Evolutionary conservation across 2,113 vertebrate species (phyloP).

Genomic region (Ctenodactylus gundi): DNA sequence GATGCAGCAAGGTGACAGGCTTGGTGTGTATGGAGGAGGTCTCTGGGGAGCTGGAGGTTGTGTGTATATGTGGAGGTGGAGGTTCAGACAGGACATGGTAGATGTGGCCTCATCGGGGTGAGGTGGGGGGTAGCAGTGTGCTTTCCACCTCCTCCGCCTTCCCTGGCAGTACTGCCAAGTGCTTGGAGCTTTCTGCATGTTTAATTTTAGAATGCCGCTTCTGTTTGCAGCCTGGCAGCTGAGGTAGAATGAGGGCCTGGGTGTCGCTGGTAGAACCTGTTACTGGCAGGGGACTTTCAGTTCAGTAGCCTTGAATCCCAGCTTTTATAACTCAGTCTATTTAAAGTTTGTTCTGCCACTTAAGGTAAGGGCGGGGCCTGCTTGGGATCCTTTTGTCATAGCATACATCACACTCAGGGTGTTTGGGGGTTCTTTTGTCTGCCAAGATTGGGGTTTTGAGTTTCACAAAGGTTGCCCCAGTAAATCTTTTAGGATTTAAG

Average conservation of each 20-base stretch:
- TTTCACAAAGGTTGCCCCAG: background rate
- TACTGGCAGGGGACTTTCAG: background rate
- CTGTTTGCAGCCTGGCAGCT: background rate
- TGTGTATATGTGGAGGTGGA: no score
- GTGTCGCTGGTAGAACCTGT: background rate
- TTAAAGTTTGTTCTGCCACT: background rate
- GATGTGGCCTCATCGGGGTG: background rate
- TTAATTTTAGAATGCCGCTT: background rate
- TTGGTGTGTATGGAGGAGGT: no score
- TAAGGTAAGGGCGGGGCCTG: background rate
- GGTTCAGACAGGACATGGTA: background rate
- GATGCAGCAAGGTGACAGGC: background rate
- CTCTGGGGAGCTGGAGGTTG: background rate
- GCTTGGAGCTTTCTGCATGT: background rate
- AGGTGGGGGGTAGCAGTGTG: rapidly evolving
- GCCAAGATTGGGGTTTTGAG: background rate
- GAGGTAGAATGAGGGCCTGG: background rate
- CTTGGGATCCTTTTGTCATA: background rate
- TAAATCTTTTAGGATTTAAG: background rate
- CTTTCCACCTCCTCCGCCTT: background rate
- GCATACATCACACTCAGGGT: background rate
- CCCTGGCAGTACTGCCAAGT: background rate
- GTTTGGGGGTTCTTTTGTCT: no score
- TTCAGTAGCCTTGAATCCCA: background rate
- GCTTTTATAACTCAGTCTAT: background rate